These are phyloP conservation scores for Ectropis grisescens DNA, from an alignment of 1,140 invertebrate species.

Conservation along the genomic window DNA sequence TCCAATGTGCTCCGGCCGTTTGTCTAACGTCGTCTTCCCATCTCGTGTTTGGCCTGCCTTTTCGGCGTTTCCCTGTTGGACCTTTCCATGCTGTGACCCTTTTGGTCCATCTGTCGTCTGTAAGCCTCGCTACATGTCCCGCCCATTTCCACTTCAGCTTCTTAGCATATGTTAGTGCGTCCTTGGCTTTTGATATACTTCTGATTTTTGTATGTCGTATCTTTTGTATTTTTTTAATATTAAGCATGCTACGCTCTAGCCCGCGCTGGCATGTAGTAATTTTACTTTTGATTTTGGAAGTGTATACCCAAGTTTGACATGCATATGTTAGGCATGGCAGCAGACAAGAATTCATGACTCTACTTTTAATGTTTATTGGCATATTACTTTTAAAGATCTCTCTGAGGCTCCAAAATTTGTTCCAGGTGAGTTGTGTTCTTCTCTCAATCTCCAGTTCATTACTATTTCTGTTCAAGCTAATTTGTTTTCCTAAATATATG, in stretches of 20 bases:
- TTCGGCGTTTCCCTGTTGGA: neutral
- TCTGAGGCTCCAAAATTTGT: neutral
- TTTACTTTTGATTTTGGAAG: neutral
- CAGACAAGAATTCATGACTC: neutral
- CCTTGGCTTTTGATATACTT: neutral
- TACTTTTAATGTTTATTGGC: neutral
- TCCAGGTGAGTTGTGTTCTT: neutral
- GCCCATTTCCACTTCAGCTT: neutral
- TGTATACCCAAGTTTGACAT: neutral
- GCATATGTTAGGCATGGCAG: neutral
- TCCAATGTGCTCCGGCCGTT: neutral
- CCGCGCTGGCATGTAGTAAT: neutral
- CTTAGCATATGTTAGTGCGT: neutral
- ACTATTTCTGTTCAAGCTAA: neutral
- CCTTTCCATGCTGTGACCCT: neutral
- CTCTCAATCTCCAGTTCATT: neutral
- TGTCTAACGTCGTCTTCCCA: neutral
- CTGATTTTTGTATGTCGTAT: neutral
- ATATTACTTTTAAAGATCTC: neutral
- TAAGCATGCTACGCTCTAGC: neutral
- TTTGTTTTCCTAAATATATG: neutral
- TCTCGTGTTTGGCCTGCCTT: neutral
- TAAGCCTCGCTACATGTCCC: neutral
- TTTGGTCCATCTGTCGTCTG: neutral
- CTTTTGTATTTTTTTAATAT: neutral